phyloP scores from a whole-genome alignment of 2,888 invertebrate genomes.

The Cheilosia soror region DNA sequence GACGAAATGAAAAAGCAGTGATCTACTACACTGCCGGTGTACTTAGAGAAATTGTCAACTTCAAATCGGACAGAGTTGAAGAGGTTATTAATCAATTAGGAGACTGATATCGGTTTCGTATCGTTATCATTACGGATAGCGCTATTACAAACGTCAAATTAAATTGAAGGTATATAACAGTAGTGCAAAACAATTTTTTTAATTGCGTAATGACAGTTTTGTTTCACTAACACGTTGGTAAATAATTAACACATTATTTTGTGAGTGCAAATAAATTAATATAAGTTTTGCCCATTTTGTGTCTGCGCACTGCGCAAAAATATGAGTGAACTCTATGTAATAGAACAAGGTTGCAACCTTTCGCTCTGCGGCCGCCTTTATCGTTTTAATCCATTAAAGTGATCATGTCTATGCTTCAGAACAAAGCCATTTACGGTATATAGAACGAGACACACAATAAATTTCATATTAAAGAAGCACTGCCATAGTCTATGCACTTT shows the following conservation, averaged over 20 bases:
- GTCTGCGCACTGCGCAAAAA: constrained; percentile 13
- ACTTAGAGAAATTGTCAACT: constrained; percentile 4
- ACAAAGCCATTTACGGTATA: constrained; percentile 54
- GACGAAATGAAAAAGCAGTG: constrained; percentile 26
- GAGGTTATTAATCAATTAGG: background rate
- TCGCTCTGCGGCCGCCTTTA: constrained; percentile 25
- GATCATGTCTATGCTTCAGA: background rate
- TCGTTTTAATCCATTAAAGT: constrained; percentile 24
- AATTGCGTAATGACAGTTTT: constrained; percentile 42
- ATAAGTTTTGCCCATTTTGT: constrained; percentile 19
- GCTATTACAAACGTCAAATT: background rate
- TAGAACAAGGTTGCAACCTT: constrained; percentile 61
- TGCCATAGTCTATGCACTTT: background rate
- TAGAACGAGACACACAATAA: constrained; percentile 9
- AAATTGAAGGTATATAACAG: background rate
- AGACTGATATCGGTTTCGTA: background rate
- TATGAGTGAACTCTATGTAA: constrained; percentile 3
- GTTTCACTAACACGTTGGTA: background rate
- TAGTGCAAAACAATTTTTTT: background rate
- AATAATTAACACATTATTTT: background rate
- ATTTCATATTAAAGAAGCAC: constrained; percentile 27
- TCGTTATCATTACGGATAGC: background rate
- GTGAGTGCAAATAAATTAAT: constrained; percentile 23
- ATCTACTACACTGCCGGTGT: constrained; percentile 29
- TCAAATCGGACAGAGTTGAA: background rate